Percentiles rank a stretch among this genome's conserved stretches.
Evolutionary conservation across 2,888 invertebrate genomes (phyloP).

Genomic region (Pyrochroa serraticornis): DNA sequence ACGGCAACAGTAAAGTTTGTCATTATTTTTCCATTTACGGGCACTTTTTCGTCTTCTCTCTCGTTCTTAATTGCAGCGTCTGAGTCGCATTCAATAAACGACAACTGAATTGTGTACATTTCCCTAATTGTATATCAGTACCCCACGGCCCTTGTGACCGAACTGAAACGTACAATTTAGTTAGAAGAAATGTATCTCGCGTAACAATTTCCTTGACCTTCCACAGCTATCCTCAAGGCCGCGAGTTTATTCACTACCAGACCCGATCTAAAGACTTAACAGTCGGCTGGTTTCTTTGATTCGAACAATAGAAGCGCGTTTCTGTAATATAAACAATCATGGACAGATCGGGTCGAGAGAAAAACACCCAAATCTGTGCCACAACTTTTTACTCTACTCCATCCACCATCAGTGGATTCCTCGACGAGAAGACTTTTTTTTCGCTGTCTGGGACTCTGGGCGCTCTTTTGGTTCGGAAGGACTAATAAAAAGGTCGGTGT

Average conservation of each 20-base stretch:
- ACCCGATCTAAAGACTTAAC: conserved; percentile 31
- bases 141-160: too few species aligned
- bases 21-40: not conserved
- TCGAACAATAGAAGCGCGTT: conserved; percentile 35
- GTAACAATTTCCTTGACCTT: conserved; percentile 50
- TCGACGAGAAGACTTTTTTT: conserved; percentile 27
- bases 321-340: conserved; percentile 9
- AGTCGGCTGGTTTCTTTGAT: conserved; percentile 40
- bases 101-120: not conserved
- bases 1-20: not conserved
- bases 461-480: conserved; percentile 28
- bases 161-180: conserved; percentile 1
- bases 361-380: conserved; percentile 25
- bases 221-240: conserved; percentile 42
- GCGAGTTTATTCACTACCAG: conserved; percentile 45
- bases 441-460: conserved; percentile 33
- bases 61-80: not conserved
- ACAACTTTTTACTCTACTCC: conserved; percentile 25
- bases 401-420: conserved; percentile 30
- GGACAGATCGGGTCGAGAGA: not conserved
- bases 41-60: not conserved
- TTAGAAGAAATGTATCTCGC: conserved; percentile 39
- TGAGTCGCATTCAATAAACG: not conserved
- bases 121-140: not conserved
- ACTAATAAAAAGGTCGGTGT: conserved; percentile 30